Conservation (phyloP, 2,113 vertebrate species). For the Oryzias woworae region DNA sequence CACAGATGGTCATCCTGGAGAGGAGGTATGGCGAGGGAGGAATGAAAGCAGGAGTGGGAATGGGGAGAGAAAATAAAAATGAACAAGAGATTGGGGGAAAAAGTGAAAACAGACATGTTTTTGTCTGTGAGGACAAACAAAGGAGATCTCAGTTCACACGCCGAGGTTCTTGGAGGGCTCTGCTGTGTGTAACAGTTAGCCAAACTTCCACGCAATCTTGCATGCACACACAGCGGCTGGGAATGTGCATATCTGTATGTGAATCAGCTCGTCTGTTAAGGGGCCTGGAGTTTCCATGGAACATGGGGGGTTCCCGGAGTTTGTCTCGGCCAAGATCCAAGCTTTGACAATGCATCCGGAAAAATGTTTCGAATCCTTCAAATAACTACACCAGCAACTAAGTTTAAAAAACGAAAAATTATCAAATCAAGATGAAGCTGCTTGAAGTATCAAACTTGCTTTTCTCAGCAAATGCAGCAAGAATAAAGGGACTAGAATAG, state of each 20-base stretch:
- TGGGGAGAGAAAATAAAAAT: conserved; percentile 27
- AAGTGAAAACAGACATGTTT: conserved; percentile 52
- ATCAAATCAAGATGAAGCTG: neutral
- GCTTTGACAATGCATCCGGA: conserved; percentile 49
- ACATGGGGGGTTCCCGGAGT: conserved; percentile 44
- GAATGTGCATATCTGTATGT: conserved; percentile 41
- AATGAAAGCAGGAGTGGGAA: conserved; percentile 45
- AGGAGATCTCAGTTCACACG: conserved; percentile 67
- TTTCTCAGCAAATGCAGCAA: conserved; percentile 3
- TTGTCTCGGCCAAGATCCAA: conserved; percentile 59
- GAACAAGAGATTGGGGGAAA: conserved; percentile 26
- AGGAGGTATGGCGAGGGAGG: conserved; percentile 32
- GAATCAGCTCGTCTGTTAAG: conserved; percentile 50
- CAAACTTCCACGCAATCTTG: conserved; percentile 10
- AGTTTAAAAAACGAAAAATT: conserved; percentile 4
- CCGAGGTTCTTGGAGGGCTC: conserved; percentile 53
- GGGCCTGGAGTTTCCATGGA: conserved; percentile 64
- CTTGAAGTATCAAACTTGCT: neutral
- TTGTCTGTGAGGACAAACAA: conserved; percentile 66
- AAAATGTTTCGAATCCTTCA: conserved; percentile 44
- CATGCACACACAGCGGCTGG: conserved; percentile 25
- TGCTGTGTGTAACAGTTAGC: conserved; percentile 34
- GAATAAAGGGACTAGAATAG: neutral
- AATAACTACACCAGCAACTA: conserved; percentile 17
- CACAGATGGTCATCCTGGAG: conserved; percentile 91